A percentile compares a stretch with the other conserved stretches of the same genome.
Conservation (phyloP, 2,888 invertebrate species). For the Muscina levida region DNA sequence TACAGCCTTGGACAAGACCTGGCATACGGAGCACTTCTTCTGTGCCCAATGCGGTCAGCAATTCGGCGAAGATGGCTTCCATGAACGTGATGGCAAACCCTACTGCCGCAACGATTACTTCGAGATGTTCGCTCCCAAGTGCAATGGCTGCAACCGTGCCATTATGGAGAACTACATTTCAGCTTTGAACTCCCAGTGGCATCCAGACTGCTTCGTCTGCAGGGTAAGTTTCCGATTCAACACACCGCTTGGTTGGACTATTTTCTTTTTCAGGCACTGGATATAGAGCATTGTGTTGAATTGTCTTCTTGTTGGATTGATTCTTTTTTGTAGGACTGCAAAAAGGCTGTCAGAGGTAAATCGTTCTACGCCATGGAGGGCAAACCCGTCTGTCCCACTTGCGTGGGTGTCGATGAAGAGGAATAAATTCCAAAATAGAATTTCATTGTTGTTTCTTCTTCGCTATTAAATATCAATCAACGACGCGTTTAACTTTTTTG, state of each 20-base stretch:
- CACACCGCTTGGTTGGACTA: not conserved
- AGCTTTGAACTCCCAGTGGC: slow-evolving; percentile 98
- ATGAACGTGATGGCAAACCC: slow-evolving; percentile 96
- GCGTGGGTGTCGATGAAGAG: slow-evolving; percentile 95
- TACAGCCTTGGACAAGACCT: slow-evolving; percentile 97
- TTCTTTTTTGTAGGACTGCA: slow-evolving; percentile 90
- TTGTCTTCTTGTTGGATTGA: slow-evolving; percentile 36
- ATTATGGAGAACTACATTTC: slow-evolving; percentile 99
- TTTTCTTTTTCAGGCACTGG: not conserved
- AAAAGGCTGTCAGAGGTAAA: slow-evolving; percentile 94
- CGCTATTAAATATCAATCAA: slow-evolving; percentile 31
- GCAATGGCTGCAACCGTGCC: slow-evolving; percentile 96
- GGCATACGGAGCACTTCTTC: slow-evolving; percentile 99
- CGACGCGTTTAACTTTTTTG: slow-evolving; percentile 41
- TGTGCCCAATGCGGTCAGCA: slow-evolving; percentile 98
- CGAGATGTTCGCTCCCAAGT: slow-evolving; percentile 98
- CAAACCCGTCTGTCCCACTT: slow-evolving; percentile 96
- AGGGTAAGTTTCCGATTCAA: slow-evolving; percentile 86
- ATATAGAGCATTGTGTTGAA: slow-evolving; percentile 34
- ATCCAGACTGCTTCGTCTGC: slow-evolving; percentile 99
- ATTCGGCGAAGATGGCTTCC: slow-evolving; percentile 98
- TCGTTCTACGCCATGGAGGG: slow-evolving; percentile 99
- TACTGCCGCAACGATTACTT: slow-evolving; percentile 98
- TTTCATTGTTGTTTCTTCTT: slow-evolving; percentile 58
- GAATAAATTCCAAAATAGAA: slow-evolving; percentile 79